Evolutionary conservation across 2,113 vertebrate genomes (phyloP), one percentile per base, ranked within the genome.

Genomic region (Grammomys dolichurus): DNA sequence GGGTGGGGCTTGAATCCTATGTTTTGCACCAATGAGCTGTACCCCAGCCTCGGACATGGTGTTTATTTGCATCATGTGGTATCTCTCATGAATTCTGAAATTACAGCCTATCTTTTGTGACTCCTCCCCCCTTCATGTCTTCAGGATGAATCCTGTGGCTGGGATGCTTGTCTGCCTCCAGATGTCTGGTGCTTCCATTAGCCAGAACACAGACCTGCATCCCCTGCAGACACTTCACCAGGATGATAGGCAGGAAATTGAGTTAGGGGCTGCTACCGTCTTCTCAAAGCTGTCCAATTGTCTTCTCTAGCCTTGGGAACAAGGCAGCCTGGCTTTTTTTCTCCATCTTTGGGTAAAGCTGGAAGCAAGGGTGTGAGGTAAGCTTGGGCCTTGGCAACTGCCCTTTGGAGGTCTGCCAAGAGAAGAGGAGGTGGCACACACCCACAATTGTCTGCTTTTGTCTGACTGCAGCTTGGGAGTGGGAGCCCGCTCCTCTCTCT

Each of bases 231-330:
- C 96, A 87, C 82, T 90, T 85, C 3, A 0, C 92, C 13, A 7
- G 58, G 76, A 82, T 95, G 96, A 98, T 97, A 93, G 92, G 90
- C 60, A 81, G 90, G 80, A 94, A 97, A 97, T 97, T 90, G 92
- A 96, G 95, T 97, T 98, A 97, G 90, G 96, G 93, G 90, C 93
- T 87, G 92, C 84, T 93, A 51, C 40, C 28, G 24, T 54, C 92
- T 91, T 87, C 96, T 96, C 73, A 76, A 67, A 67, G 85, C 77
- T 70, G 92, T 70, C 63, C 90, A 87, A 28, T 40, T 28, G 11
- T 60, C 51, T 9, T 63, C 75, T 87, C 63, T 90, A 7, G 16
- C 75, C 65, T 87, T 0, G 8, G 17, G 19, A 54, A 56, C 2
- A 6, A 56, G 28, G 77, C n/a, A 26, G 92, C 51, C 96, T 96